Percentiles rank a stretch among this genome's conserved stretches.
Conservation (phyloP, 2,113 vertebrate species). For the Condylura cristata region DNA sequence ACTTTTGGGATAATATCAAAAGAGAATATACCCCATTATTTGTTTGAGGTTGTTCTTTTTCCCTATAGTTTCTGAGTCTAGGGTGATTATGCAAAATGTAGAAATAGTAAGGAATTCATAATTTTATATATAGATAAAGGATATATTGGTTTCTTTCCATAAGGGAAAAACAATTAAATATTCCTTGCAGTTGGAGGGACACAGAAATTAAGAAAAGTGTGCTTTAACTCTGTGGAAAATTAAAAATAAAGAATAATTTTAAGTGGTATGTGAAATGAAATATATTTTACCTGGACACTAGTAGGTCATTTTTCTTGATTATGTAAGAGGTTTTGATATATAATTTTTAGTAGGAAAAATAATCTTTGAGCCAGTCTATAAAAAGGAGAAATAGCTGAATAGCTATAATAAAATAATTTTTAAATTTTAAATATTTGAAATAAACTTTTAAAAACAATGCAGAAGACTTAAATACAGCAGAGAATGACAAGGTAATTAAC, state of each 20-base stretch:
- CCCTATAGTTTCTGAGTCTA: not conserved
- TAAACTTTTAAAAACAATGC: not conserved
- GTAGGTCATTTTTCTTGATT: not conserved
- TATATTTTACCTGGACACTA: not conserved
- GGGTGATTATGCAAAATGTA: not conserved
- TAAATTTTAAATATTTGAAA: not conserved
- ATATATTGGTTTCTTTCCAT: not conserved
- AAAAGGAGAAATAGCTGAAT: not conserved
- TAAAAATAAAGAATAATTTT: slow-evolving; percentile 16
- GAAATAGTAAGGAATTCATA: not conserved
- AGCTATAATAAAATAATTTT: not conserved
- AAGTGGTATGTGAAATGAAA: not conserved
- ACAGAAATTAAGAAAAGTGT: not conserved
- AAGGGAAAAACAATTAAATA: not conserved
- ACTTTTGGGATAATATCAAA: not conserved
- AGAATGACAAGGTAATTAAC: not conserved
- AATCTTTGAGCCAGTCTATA: not conserved
- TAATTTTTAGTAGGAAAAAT: not conserved
- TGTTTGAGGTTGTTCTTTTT: not conserved
- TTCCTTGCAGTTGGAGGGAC: not conserved
- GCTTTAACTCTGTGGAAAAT: not conserved
- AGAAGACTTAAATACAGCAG: not conserved
- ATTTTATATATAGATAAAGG: not conserved
- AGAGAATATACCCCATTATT: not conserved
- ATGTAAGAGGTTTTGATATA: not conserved